Conservation (phyloP, 2,797 vertebrate species). For the Rhinatrema bivittatum region DNA sequence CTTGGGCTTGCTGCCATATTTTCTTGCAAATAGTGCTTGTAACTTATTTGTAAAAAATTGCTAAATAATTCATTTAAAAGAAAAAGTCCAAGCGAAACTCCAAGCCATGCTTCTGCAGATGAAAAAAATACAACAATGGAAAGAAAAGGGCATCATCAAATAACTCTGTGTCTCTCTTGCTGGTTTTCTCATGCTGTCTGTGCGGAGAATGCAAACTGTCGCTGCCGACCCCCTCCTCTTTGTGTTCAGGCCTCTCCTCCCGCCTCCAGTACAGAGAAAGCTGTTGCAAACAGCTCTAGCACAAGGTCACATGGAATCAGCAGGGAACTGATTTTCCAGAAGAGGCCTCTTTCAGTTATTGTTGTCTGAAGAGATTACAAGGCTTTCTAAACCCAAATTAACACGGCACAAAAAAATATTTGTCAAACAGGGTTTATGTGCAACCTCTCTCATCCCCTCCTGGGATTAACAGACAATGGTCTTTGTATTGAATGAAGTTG, state of each 20-base stretch:
- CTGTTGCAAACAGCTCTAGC: slow-evolving; percentile 17
- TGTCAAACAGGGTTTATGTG: slow-evolving; percentile 27
- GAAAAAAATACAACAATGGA: slow-evolving; percentile 30
- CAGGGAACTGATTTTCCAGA: slow-evolving; percentile 25
- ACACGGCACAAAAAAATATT: slow-evolving; percentile 36
- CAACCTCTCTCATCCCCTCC: slow-evolving; percentile 16
- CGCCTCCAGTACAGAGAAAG: no score
- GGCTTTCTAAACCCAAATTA: slow-evolving; percentile 45
- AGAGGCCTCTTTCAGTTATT: slow-evolving; percentile 39
- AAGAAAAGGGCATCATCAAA: slow-evolving; percentile 40
- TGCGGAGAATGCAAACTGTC: no score
- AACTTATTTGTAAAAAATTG: no score
- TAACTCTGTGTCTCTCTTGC: no score
- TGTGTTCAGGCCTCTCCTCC: no score
- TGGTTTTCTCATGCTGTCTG: slow-evolving; percentile 31
- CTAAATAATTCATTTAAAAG: no score
- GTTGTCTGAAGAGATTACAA: slow-evolving; percentile 49
- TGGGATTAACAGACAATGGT: no score
- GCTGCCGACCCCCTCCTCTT: slow-evolving; percentile 27
- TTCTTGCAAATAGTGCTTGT: no score
- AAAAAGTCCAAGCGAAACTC: no score
- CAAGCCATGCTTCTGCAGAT: no score
- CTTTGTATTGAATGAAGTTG: no score
- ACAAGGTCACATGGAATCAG: slow-evolving; percentile 12
- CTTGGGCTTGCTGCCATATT: no score